Evolutionary conservation across 2,888 invertebrate genomes (phyloP).

Genomic region (Aphodius granarius): DNA sequence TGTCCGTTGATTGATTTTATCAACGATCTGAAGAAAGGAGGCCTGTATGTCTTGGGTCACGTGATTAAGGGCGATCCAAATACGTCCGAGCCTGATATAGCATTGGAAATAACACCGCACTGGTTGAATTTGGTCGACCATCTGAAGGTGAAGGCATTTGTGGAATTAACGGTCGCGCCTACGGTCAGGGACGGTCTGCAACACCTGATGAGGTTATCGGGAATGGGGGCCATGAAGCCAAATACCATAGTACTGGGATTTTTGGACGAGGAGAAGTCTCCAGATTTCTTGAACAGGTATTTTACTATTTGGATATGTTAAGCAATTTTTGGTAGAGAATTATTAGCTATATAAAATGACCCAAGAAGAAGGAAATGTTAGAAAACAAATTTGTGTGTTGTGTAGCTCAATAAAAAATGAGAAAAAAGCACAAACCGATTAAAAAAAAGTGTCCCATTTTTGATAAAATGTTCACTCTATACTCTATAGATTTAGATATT

Average conservation of each 20-base stretch:
- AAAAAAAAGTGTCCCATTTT: too few relatives aligned
- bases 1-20: constrained; percentile 95
- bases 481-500: too few relatives aligned
- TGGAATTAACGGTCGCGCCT: constrained; percentile 87
- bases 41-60: constrained; percentile 85
- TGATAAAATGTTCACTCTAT: too few relatives aligned
- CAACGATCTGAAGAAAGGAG: constrained; percentile 96
- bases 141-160: constrained; percentile 94
- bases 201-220: constrained; percentile 87
- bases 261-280: constrained; percentile 74
- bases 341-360: neutral
- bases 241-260: constrained; percentile 97
- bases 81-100: constrained; percentile 64
- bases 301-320: neutral
- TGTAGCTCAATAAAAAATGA: too few relatives aligned
- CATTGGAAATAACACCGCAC: constrained; percentile 76
- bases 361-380: neutral
- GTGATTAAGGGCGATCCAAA: constrained; percentile 68
- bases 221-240: constrained; percentile 99
- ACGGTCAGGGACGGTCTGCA: constrained; percentile 88
- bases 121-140: constrained; percentile 96
- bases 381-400: too few relatives aligned
- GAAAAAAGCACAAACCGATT: too few relatives aligned
- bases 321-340: neutral
- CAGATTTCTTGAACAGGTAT: constrained; percentile 75